Evolutionary conservation across 2,113 vertebrate species (phyloP), one percentile per base, ranked within the genome.

Genomic region (Sturnus vulgaris): DNA sequence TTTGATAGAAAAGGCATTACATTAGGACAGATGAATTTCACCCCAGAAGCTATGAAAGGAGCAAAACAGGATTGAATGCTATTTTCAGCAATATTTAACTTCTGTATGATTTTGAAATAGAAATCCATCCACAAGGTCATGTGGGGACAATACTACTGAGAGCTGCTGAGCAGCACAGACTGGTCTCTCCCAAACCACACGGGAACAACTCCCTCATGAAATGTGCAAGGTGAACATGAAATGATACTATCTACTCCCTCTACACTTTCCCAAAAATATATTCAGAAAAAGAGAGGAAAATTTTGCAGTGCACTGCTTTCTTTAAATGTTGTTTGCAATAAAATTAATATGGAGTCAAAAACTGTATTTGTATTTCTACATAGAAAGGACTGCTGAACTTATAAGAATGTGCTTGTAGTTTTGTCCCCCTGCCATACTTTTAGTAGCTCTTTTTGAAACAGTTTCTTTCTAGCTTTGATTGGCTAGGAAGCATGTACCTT

Each of bases 11-110:
- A 90, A 83, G 56, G 66, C 22, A 73, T 68, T 87, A 82, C 78
- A 80, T 77, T 78, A 61, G 82, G 76, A 73, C 35, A 90, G 80
- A 92, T 50, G 52, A 80, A 93, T 81, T 81, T 88, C 64, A 88
- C 30, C 80, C 52, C 39, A 80, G 44, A 91, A 93, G 75, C 71
- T 77, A 56, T 31, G 50, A 90, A 90, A 33, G 16, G 55, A 87
- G 22, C 33, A 90, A 75, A 92, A 64, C 30, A 91, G 56, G 68
- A 93, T 6, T 66, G 33, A 90, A 90, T 37, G 30, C 17, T 86
- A 86, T 90, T 93, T 96, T 85, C 92, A 83, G 79, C 44, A 82
- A 64, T 70, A 88, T 59, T 88, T 81, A 90, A 94, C 35, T 73
- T 88, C 55, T 33, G 23, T 53, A 50, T 60, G 59, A 55, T 93